Percentiles rank a stretch among this genome's conserved stretches.
Conservation (phyloP, 2,888 invertebrate species). For the Branchellion lobata region DNA sequence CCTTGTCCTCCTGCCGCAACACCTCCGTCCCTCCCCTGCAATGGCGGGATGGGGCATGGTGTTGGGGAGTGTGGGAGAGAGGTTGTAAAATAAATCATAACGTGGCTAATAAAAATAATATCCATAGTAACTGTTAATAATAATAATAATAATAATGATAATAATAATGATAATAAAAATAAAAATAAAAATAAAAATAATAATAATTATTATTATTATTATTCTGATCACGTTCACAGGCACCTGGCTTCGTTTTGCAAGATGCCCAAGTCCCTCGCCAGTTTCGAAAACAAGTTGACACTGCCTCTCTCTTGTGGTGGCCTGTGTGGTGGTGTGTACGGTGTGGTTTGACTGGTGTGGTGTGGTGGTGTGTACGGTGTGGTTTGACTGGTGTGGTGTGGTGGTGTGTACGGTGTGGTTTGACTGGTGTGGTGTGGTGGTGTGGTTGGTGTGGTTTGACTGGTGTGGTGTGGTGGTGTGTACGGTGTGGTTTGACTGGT, state of each 20-base stretch:
- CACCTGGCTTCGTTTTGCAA: slow-evolving; percentile 1
- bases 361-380: not conserved
- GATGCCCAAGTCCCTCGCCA: not conserved
- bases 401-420: not conserved
- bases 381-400: not conserved
- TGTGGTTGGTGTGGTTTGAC: not conserved
- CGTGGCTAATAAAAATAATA: not conserved
- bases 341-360: too few relatives aligned
- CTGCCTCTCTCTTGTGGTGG: not conserved
- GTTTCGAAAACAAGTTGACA: not conserved
- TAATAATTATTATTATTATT: too few relatives aligned
- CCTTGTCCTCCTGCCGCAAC: slow-evolving; percentile 39
- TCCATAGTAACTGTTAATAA: not conserved
- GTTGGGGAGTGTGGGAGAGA: too few relatives aligned
- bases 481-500: too few relatives aligned
- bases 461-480: too few relatives aligned
- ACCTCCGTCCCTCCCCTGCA: slow-evolving; percentile 38
- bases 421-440: not conserved
- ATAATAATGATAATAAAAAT: not conserved
- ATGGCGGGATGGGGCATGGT: not conserved
- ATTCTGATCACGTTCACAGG: not conserved
- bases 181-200: not conserved
- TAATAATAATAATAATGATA: slow-evolving; percentile 26
- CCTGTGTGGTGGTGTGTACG: too few relatives aligned
- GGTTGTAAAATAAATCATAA: too few relatives aligned